A percentile compares a stretch with the other conserved stretches of the same genome.
phyloP scores from a whole-genome alignment of 2,888 invertebrate species.

The Erebia ligea region DNA sequence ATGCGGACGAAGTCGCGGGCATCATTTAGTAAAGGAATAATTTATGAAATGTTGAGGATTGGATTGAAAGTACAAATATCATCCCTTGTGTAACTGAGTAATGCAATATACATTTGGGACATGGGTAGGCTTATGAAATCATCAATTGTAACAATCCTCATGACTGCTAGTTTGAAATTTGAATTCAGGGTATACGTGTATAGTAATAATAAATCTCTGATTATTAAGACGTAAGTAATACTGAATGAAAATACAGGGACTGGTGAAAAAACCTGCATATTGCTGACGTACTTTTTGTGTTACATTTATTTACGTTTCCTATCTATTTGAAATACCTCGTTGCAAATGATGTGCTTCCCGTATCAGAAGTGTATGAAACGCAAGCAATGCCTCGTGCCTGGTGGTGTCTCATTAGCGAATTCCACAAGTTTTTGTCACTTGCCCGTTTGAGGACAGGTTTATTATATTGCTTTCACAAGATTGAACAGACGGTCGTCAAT shows the following conservation, averaged over 20 bases:
- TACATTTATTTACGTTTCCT: background rate
- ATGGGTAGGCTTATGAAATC: too few relatives aligned
- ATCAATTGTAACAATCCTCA: too few relatives aligned
- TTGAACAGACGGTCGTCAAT: slow-evolving; percentile 9
- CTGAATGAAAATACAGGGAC: background rate
- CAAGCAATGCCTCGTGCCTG: slow-evolving; percentile 21
- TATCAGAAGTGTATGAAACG: slow-evolving; percentile 9
- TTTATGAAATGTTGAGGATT: too few relatives aligned
- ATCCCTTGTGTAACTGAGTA: too few relatives aligned
- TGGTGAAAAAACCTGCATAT: background rate
- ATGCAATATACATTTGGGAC: too few relatives aligned
- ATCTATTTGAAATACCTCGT: slow-evolving; percentile 22
- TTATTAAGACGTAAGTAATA: background rate
- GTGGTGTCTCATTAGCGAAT: slow-evolving; percentile 25
- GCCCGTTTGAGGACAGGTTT: slow-evolving; percentile 8
- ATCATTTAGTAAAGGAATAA: too few relatives aligned
- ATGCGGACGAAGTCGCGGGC: too few relatives aligned
- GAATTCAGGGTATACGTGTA: background rate
- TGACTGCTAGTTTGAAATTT: background rate
- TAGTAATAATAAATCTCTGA: background rate
- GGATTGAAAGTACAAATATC: too few relatives aligned
- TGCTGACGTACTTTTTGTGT: slow-evolving; percentile 11
- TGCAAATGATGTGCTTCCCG: slow-evolving; percentile 24
- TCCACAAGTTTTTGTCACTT: slow-evolving; percentile 29
- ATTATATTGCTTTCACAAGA: slow-evolving; percentile 28